These are phyloP conservation scores for Epinephelus cyanopodus DNA, from an alignment of 2,113 vertebrate species.

Conservation along the genomic window DNA sequence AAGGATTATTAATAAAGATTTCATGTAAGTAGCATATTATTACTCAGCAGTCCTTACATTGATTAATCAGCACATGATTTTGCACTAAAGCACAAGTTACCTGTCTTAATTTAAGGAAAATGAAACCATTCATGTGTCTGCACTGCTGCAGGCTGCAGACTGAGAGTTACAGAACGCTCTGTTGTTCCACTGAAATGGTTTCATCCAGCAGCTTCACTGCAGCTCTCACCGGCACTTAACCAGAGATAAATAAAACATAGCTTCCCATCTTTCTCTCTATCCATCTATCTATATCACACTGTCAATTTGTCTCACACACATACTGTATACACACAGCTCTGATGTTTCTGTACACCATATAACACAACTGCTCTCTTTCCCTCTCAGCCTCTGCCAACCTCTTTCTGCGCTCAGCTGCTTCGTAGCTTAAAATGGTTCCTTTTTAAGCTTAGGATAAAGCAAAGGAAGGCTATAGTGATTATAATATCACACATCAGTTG, in stretches of 20 bases:
- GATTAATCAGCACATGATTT: not conserved
- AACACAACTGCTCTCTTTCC: not conserved
- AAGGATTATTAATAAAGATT: too few relatives aligned
- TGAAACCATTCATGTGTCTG: not conserved
- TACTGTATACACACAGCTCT: slow-evolving; percentile 5
- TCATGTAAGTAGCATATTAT: too few relatives aligned
- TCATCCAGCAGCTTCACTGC: slow-evolving; percentile 18
- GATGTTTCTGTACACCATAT: not conserved
- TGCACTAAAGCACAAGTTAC: not conserved
- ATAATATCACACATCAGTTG: not conserved
- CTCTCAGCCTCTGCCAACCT: not conserved
- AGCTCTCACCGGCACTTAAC: slow-evolving; percentile 55
- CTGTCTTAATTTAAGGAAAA: not conserved
- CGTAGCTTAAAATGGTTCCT: not conserved
- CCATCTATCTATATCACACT: slow-evolving; percentile 28
- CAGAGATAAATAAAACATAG: slow-evolving; percentile 76
- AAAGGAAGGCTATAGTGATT: not conserved
- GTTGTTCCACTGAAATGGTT: slow-evolving; percentile 6
- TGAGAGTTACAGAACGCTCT: not conserved
- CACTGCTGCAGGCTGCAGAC: not conserved
- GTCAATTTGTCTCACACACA: slow-evolving; percentile 22
- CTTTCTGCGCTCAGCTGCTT: not conserved
- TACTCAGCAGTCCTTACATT: not conserved
- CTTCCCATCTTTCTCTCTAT: slow-evolving; percentile 16
- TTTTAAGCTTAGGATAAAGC: not conserved